A percentile compares a stretch with the other conserved stretches of the same genome.
Conservation (phyloP, 2,888 invertebrate genomes). For the Drosophila tanythrix region DNA sequence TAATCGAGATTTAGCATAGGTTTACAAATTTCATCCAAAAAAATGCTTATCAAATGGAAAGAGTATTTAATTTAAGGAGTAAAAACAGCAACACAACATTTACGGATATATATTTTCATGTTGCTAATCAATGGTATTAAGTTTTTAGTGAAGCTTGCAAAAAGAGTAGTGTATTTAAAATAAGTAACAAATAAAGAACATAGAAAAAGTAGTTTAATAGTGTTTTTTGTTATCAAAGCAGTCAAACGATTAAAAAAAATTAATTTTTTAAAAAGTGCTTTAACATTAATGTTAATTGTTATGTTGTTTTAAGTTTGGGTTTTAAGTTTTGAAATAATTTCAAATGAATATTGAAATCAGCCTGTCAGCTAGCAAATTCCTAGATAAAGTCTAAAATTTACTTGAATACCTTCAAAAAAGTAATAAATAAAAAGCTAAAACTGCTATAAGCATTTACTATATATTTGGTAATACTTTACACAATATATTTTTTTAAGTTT, state of each 20-base stretch:
- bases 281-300: constrained; percentile 6
- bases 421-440: neutral
- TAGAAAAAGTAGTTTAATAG: neutral
- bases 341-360: neutral
- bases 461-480: neutral
- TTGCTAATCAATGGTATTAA: constrained; percentile 18
- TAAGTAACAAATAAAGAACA: constrained; percentile 13
- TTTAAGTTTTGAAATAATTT: neutral
- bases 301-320: constrained; percentile 13
- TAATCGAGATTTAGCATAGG: neutral
- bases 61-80: constrained; percentile 12
- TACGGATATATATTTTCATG: constrained; percentile 12
- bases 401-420: too few species aligned
- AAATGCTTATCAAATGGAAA: constrained; percentile 10
- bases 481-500: neutral
- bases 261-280: constrained; percentile 3
- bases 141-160: constrained; percentile 34
- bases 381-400: neutral
- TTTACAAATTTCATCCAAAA: neutral
- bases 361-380: neutral
- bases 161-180: constrained; percentile 3
- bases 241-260: constrained; percentile 6
- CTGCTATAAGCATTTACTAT: too few species aligned
- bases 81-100: constrained; percentile 52
- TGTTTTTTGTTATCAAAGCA: constrained; percentile 24